Base-by-base conservation (phyloP, 2,888 invertebrate genomes). In the Drosophila paranaensis region DNA sequence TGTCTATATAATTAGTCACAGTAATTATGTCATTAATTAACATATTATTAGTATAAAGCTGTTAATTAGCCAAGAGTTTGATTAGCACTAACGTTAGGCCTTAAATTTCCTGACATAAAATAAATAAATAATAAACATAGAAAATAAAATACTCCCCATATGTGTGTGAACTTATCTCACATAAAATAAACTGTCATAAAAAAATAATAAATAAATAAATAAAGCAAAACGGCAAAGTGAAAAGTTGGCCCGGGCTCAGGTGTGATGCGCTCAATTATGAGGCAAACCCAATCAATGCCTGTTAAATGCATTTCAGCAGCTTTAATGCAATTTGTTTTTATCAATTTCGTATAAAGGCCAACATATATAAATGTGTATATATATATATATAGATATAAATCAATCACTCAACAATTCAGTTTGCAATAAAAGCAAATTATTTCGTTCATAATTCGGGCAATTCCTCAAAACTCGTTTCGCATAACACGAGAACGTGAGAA, bases 401-500 rank as follows among this genome's bases (percentile, higher is more conserved):
- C 61, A 66, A 65, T 40, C 58, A 65, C 6, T 55, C 40, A 60
- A 62, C 46, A 45, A 61, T 54, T 61, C 48, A 43, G 39, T 37
- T 56, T 42, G 60, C 74, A 54, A 70, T 70, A 51, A 74, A 79
- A 77, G 68, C 48, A 54, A 54, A 74, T 79, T 40, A 54, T 40
- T 54, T 64, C 71, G 64, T 63, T 58, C 79, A 79, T 74, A 64
- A 71, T 64, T 67, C 54, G 60, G 57, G 62, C 66, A 48, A 70
- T 67, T 39, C 55, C 45, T 25, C 40, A 61, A 60, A 74, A 74
- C 75, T 35, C 27, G 77, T 79, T 79, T 74, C 71, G 51, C 79
- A 64, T 64, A 67, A 74, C 70, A 61, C 13, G 66, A 58, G 45
- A 79, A 77, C 77, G 79, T 77, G 77, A 74, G 77, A 77, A 77